Conservation (phyloP, 2,113 vertebrate species). For the Leptosomus discolor region DNA sequence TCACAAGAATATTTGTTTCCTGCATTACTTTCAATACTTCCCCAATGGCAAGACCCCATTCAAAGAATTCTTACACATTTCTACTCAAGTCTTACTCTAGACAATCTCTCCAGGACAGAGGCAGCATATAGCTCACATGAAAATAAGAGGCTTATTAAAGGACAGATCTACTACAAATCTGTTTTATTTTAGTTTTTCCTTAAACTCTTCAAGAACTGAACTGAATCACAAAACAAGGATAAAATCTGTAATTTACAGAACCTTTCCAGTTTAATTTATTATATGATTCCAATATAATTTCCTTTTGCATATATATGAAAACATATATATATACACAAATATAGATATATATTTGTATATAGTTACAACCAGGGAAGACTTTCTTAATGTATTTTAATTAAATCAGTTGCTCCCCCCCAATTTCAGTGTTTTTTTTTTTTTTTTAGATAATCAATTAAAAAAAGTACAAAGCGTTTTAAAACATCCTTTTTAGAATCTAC, state of each 20-base stretch:
- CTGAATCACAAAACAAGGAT: not conserved
- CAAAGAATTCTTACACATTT: not conserved
- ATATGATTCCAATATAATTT: not conserved
- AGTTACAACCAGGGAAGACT: not conserved
- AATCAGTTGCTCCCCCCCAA: not conserved
- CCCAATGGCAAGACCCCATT: not conserved
- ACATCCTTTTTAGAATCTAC: not conserved
- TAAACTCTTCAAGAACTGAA: not conserved
- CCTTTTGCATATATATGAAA: not conserved
- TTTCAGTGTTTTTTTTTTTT: not conserved
- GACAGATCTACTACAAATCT: not conserved
- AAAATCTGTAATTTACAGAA: not conserved
- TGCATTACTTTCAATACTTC: not conserved
- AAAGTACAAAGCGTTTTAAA: not conserved
- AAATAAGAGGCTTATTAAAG: not conserved
- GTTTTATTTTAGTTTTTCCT: not conserved
- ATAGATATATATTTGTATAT: not conserved
- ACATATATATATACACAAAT: not conserved
- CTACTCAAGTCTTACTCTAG: not conserved
- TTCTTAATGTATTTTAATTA: not conserved
- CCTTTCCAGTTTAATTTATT: not conserved
- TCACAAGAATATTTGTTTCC: not conserved
- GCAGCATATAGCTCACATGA: not conserved
- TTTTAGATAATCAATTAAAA: not conserved
- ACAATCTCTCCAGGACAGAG: not conserved